Percentiles rank a stretch among this genome's conserved stretches.
Conservation (phyloP, 2,888 invertebrate genomes). For the Mantis religiosa region DNA sequence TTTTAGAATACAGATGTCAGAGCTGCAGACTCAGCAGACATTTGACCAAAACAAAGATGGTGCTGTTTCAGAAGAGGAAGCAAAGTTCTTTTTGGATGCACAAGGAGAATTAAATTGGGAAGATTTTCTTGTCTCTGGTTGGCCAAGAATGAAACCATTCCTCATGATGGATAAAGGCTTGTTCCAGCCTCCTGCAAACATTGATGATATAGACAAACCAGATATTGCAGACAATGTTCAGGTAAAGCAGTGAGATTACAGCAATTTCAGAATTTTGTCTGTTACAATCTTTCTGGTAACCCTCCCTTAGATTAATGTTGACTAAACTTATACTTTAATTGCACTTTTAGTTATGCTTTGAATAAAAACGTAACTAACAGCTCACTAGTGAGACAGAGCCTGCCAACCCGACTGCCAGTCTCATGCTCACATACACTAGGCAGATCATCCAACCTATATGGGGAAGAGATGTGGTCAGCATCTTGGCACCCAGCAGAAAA, state of each 20-base stretch:
- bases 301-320: no score
- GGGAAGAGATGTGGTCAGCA: no score
- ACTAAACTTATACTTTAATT: no score
- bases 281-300: no score
- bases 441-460: no score
- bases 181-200: slow-evolving; percentile 53
- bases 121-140: slow-evolving; percentile 64
- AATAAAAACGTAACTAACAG: no score
- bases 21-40: slow-evolving; percentile 64
- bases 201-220: neutral
- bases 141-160: slow-evolving; percentile 74
- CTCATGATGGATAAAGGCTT: slow-evolving; percentile 71
- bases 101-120: slow-evolving; percentile 63
- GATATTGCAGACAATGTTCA: neutral
- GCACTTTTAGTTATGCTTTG: no score
- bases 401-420: no score
- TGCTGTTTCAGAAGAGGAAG: slow-evolving; percentile 81
- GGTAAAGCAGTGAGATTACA: neutral
- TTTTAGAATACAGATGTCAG: slow-evolving; percentile 58
- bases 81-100: slow-evolving; percentile 48
- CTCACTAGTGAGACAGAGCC: no score
- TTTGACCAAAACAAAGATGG: slow-evolving; percentile 92
- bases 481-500: no score
- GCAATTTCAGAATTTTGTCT: no score
- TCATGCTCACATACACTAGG: no score